A percentile compares a stretch with the other conserved stretches of the same genome.
These are phyloP conservation scores for Hyposoter didymator DNA, from an alignment of 2,888 invertebrate species.

Conservation along the genomic window DNA sequence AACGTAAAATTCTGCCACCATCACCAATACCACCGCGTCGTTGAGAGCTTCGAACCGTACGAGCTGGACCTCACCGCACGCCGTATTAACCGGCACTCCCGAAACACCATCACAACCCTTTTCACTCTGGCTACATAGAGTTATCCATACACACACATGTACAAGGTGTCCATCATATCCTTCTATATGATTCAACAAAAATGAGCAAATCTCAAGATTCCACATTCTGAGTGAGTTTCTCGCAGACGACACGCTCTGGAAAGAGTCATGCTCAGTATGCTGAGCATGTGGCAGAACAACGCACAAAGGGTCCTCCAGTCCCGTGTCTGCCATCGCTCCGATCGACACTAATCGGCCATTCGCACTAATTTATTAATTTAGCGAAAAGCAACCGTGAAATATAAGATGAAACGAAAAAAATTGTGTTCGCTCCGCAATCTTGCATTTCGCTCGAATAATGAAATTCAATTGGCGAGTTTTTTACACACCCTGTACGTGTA, in stretches of 20 bases:
- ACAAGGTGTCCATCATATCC: slow-evolving; percentile 5
- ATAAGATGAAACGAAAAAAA: not conserved
- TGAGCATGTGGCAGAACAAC: not conserved
- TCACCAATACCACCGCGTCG: slow-evolving; percentile 44
- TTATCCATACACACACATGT: not conserved
- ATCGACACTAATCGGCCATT: not conserved
- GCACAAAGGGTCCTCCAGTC: not conserved
- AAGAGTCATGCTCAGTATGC: not conserved
- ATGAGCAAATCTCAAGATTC: not conserved
- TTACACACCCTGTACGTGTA: slow-evolving; percentile 10
- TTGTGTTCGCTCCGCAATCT: not conserved
- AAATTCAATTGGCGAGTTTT: not conserved
- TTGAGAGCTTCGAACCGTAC: slow-evolving; percentile 48
- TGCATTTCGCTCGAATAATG: not conserved
- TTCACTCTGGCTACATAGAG: slow-evolving; percentile 67
- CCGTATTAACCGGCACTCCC: slow-evolving; percentile 66
- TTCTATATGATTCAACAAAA: not conserved
- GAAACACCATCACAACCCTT: slow-evolving; percentile 59
- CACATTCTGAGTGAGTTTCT: not conserved
- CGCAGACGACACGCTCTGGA: not conserved
- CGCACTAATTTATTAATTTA: not conserved
- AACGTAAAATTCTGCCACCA: slow-evolving; percentile 69
- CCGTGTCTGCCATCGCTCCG: not conserved
- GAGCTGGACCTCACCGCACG: slow-evolving; percentile 59
- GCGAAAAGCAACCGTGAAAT: not conserved